phyloP scores from a whole-genome alignment of 2,797 vertebrate species.

The Lithobates pipiens region DNA sequence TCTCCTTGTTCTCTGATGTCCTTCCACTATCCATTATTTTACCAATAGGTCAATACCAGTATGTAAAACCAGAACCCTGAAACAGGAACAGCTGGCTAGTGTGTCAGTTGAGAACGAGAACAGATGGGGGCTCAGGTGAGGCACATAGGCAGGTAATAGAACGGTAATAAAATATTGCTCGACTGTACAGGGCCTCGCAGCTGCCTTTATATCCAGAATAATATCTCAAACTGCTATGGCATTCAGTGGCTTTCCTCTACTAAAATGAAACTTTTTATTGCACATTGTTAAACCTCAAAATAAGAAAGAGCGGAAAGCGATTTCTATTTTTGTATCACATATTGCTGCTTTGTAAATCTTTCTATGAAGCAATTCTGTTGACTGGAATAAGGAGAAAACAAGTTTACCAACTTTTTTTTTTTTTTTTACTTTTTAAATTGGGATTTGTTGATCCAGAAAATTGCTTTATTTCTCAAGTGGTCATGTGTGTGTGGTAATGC shows the following conservation, averaged over 20 bases:
- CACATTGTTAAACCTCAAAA: slow-evolving; percentile 7
- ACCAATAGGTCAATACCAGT: not conserved
- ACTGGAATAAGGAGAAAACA: not conserved
- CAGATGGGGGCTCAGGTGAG: not conserved
- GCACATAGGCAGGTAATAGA: not conserved
- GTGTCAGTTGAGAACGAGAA: not conserved
- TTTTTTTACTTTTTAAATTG: not conserved
- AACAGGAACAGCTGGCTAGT: not conserved
- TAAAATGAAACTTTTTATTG: not conserved
- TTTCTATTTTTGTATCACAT: not conserved
- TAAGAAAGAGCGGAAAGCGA: not conserved
- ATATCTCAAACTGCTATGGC: not conserved
- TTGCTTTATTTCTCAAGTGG: not conserved
- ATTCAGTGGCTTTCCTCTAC: slow-evolving; percentile 1
- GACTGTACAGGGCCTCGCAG: not conserved
- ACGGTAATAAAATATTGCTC: not conserved
- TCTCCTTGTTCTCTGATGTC: not conserved
- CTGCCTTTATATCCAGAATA: slow-evolving; percentile 15
- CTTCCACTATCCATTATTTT: not conserved
- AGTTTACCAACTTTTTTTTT: too few species aligned
- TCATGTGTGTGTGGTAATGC: not conserved
- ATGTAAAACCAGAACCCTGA: not conserved
- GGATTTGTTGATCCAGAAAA: not conserved
- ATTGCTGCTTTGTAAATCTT: not conserved
- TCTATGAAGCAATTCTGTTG: not conserved